Evolutionary conservation across 2,888 invertebrate species (phyloP).

Genomic region (Rhamnusium bicolor): DNA sequence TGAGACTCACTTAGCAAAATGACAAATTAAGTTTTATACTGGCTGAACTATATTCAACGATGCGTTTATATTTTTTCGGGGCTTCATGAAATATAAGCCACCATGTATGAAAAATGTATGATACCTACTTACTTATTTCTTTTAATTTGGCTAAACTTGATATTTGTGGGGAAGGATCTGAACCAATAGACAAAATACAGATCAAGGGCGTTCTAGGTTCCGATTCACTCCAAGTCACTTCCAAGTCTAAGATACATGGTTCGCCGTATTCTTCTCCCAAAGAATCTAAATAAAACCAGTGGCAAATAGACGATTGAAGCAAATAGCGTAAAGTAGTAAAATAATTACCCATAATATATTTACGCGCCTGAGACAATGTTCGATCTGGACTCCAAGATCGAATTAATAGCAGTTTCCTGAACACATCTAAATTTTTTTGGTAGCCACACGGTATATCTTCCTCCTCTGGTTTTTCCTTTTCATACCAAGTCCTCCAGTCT

Average conservation of each 20-base stretch:
- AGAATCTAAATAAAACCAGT: constrained; percentile 77
- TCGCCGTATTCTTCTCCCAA: constrained; percentile 92
- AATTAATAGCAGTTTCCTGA: constrained; percentile 88
- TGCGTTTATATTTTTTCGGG: too few species aligned
- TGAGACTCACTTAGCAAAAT: too few species aligned
- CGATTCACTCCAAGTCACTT: constrained; percentile 91
- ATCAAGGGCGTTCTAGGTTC: constrained; percentile 91
- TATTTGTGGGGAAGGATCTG: constrained; percentile 97
- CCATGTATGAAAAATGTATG: too few species aligned
- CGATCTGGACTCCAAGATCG: constrained; percentile 97
- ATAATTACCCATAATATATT: constrained; percentile 85
- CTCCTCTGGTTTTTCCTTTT: constrained; percentile 93
- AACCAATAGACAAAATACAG: constrained; percentile 94
- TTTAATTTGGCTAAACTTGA: constrained; percentile 88
- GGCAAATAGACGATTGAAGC: too few species aligned
- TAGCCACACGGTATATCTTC: constrained; percentile 94
- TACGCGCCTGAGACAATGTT: constrained; percentile 93
- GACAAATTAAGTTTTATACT: too few species aligned
- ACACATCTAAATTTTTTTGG: constrained; percentile 88
- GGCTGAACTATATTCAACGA: too few species aligned
- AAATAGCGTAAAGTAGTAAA: neutral
- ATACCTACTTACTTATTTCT: constrained; percentile 86
- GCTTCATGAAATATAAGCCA: too few species aligned
- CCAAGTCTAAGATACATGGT: constrained; percentile 92
- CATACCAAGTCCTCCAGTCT: constrained; percentile 93